These are phyloP conservation scores for Metallyticus violacea DNA, from an alignment of 2,888 invertebrate genomes.

Conservation along the genomic window DNA sequence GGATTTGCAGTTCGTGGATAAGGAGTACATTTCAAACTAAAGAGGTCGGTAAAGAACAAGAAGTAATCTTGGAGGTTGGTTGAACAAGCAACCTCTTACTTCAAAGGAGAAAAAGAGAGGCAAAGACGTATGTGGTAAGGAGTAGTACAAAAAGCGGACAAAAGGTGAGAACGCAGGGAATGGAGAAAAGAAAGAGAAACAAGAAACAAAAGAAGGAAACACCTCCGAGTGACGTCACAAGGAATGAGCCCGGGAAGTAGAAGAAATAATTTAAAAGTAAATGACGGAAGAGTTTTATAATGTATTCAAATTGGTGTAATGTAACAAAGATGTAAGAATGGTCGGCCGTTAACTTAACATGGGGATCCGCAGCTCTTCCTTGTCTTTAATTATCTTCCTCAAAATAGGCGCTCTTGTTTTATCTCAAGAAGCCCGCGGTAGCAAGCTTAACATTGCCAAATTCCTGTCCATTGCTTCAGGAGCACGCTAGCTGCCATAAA, in stretches of 20 bases:
- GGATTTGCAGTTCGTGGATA: no score
- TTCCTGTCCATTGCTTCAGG: neutral
- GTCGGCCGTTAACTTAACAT: neutral
- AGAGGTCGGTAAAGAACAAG: neutral
- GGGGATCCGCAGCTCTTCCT: neutral
- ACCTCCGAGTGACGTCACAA: neutral
- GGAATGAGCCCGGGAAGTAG: neutral
- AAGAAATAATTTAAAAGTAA: neutral
- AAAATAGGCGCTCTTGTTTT: neutral
- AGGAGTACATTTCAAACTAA: neutral
- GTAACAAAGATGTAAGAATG: neutral
- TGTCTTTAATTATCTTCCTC: neutral
- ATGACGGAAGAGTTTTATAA: neutral
- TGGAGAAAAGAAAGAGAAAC: neutral
- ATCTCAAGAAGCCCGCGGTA: neutral
- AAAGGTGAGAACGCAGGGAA: neutral
- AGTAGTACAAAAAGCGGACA: neutral
- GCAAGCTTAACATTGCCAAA: neutral
- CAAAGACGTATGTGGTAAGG: neutral
- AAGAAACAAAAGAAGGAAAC: neutral
- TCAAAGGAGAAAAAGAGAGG: neutral
- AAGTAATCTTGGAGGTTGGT: slow-evolving; percentile 3
- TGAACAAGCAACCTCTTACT: neutral
- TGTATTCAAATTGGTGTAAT: neutral
- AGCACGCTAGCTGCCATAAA: neutral